phyloP scores from a whole-genome alignment of 2,113 vertebrate species.

The Nipponia nippon region DNA sequence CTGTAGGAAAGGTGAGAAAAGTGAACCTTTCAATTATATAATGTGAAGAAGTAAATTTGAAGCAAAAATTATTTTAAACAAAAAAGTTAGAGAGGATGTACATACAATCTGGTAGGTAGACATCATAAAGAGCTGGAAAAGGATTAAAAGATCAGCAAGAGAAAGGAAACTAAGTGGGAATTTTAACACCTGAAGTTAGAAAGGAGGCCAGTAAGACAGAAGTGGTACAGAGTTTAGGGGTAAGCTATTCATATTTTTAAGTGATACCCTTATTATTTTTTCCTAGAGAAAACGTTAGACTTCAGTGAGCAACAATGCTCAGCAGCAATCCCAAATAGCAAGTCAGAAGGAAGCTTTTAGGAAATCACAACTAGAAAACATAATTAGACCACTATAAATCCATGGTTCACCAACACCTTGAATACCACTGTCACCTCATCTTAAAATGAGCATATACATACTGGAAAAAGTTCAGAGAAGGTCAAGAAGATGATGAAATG shows the following conservation, averaged over 20 bases:
- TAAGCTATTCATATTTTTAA: background rate
- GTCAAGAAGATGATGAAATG: background rate
- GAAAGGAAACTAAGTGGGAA: background rate
- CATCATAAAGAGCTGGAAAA: background rate
- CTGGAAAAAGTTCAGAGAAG: background rate
- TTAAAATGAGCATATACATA: background rate
- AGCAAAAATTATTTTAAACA: background rate
- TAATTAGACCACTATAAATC: background rate
- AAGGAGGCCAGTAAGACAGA: background rate
- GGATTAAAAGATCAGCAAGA: background rate
- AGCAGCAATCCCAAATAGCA: background rate
- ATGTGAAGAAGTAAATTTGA: background rate
- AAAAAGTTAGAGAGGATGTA: background rate
- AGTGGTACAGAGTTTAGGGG: background rate
- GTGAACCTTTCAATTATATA: background rate
- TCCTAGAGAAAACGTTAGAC: background rate
- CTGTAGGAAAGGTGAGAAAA: background rate
- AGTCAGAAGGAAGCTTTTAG: background rate
- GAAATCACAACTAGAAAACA: background rate
- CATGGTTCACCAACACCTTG: background rate
- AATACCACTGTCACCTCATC: background rate
- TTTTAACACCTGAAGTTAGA: background rate
- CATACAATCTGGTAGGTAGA: background rate
- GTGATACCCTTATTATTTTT: background rate
- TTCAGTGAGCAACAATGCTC: background rate